Conservation (phyloP, 2,797 vertebrate genomes). For the Serranus cabrilla region DNA sequence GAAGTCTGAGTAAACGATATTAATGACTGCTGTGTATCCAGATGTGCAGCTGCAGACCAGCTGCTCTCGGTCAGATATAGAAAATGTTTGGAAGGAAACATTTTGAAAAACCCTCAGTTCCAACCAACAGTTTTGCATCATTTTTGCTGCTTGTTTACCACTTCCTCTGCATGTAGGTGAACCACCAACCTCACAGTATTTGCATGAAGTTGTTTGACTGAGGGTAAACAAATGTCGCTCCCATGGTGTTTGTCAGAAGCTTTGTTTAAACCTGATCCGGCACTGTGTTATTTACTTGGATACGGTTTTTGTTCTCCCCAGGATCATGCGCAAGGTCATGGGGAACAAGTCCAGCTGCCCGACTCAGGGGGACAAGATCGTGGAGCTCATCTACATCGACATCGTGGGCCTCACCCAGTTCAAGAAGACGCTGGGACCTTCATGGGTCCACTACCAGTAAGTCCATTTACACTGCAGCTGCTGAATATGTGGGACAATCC, state of each 20-base stretch:
- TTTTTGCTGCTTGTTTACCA: neutral
- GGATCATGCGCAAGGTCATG: slow-evolving; percentile 99
- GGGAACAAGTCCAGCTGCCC: slow-evolving; percentile 99
- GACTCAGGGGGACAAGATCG: slow-evolving; percentile 95
- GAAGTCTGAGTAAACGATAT: neutral
- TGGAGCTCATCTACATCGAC: slow-evolving; percentile 99
- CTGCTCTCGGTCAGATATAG: neutral
- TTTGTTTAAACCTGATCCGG: no score
- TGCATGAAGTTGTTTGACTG: slow-evolving; percentile 9
- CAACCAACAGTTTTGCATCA: neutral
- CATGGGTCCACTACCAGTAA: slow-evolving; percentile 99
- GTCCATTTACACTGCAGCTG: slow-evolving; percentile 64
- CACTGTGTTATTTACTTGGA: no score
- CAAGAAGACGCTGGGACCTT: slow-evolving; percentile 97
- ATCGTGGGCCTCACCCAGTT: slow-evolving; percentile 98
- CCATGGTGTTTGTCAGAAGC: neutral
- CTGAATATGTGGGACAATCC: neutral
- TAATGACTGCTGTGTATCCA: slow-evolving; percentile 3
- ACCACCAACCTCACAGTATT: neutral
- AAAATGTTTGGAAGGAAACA: neutral
- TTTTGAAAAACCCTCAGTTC: fast-evolving
- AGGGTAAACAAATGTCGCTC: neutral
- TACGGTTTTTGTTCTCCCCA: slow-evolving; percentile 58
- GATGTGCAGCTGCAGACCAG: slow-evolving; percentile 3
- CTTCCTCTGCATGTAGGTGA: neutral